These are phyloP conservation scores for Drosophila neonasuta DNA, from an alignment of 2,888 invertebrate species.

Conservation along the genomic window DNA sequence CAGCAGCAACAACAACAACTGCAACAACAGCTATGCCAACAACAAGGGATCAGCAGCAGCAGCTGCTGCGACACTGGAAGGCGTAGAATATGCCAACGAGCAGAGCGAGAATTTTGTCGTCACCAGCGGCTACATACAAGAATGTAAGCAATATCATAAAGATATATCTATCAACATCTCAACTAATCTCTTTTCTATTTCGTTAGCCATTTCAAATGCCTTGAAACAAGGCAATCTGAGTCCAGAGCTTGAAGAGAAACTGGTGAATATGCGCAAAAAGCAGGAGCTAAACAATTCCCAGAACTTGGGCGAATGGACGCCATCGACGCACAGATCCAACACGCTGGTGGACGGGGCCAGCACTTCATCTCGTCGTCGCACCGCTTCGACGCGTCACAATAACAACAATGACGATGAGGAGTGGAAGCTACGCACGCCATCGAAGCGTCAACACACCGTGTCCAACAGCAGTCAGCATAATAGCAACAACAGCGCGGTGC, in stretches of 20 bases:
- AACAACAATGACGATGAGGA: slow-evolving; percentile 58
- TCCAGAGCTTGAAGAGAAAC: slow-evolving; percentile 95
- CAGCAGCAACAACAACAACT: slow-evolving; percentile 26
- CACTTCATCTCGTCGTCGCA: slow-evolving; percentile 42
- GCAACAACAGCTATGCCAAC: slow-evolving; percentile 24
- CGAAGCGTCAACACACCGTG: slow-evolving; percentile 42
- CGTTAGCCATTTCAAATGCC: slow-evolving; percentile 92
- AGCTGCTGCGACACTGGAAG: slow-evolving; percentile 38
- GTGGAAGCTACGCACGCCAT: slow-evolving; percentile 58
- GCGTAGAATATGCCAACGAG: slow-evolving; percentile 54
- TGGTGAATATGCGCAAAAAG: slow-evolving; percentile 92
- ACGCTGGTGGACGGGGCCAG: slow-evolving; percentile 32
- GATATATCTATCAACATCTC: not conserved
- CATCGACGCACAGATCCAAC: slow-evolving; percentile 29
- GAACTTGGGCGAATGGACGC: slow-evolving; percentile 49
- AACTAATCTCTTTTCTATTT: not conserved
- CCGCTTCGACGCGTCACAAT: slow-evolving; percentile 18
- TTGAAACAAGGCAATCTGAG: slow-evolving; percentile 94
- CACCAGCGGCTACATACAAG: slow-evolving; percentile 96
- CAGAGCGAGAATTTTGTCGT: slow-evolving; percentile 87
- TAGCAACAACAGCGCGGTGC: slow-evolving; percentile 20
- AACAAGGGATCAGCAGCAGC: slow-evolving; percentile 2
- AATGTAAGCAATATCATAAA: slow-evolving; percentile 87
- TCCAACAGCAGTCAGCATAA: slow-evolving; percentile 7
- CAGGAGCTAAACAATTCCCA: slow-evolving; percentile 87